A percentile compares a stretch with the other conserved stretches of the same genome.
These are phyloP conservation scores for Myotis myotis DNA, from an alignment of 2,797 vertebrate genomes.

Conservation along the genomic window DNA sequence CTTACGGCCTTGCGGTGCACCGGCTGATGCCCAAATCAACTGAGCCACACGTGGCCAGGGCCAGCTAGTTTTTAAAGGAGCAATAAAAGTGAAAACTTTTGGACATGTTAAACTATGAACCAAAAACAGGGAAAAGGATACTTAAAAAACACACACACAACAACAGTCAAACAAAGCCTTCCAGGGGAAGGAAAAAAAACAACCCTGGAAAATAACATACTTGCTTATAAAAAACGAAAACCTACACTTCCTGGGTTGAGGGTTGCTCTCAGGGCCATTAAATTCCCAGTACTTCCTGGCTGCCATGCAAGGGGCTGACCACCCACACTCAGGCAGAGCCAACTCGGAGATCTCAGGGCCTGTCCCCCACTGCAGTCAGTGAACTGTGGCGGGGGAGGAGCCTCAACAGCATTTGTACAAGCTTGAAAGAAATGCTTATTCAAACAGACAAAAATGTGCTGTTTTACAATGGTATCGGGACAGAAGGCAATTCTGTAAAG, in stretches of 20 bases:
- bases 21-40: too few species aligned
- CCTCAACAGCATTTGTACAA: neutral
- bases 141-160: neutral
- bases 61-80: slow-evolving; percentile 67
- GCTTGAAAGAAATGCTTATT: neutral
- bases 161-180: neutral
- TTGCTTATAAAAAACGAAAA: neutral
- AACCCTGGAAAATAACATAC: neutral
- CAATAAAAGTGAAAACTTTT: slow-evolving; percentile 55
- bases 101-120: neutral
- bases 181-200: neutral
- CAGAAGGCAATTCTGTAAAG: neutral
- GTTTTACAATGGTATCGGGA: neutral
- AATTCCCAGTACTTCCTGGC: neutral
- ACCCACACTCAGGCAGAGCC: neutral
- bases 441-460: neutral
- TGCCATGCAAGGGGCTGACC: neutral
- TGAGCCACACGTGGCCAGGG: too few species aligned
- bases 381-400: neutral
- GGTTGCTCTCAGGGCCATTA: neutral
- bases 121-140: neutral
- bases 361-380: neutral
- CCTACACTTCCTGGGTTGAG: neutral
- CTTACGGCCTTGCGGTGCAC: too few species aligned
- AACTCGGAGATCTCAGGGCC: neutral